Evolutionary conservation across 2,797 vertebrate species (phyloP).

Genomic region (Alosa sapidissima): DNA sequence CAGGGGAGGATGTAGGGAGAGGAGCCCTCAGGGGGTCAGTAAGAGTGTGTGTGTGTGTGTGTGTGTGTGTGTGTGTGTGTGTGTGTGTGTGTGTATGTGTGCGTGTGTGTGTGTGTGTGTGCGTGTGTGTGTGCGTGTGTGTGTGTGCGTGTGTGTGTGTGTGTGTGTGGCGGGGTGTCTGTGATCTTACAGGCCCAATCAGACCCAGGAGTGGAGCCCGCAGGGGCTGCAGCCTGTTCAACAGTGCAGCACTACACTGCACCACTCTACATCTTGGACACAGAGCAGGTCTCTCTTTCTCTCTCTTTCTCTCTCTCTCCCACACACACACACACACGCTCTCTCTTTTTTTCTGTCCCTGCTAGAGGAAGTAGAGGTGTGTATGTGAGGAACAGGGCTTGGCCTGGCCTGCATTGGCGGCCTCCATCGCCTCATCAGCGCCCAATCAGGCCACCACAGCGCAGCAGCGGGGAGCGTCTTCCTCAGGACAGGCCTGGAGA

Average conservation of each 20-base stretch:
- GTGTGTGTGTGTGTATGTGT: constrained; percentile 39
- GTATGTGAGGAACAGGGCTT: background rate
- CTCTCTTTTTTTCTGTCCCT: constrained; percentile 26
- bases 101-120: constrained; percentile 42
- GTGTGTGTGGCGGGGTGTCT: constrained; percentile 47
- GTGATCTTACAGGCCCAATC: constrained; percentile 78
- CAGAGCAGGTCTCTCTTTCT: constrained; percentile 67
- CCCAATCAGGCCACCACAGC: constrained; percentile 73
- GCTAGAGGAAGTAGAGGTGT: background rate
- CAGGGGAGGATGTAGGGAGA: constrained; percentile 74
- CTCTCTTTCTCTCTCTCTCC: constrained; percentile 32
- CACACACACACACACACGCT: constrained; percentile 23
- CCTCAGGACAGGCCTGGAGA: constrained; percentile 61
- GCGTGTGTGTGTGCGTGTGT: constrained; percentile 34
- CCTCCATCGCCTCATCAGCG: constrained; percentile 70
- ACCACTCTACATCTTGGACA: constrained; percentile 76
- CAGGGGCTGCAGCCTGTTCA: constrained; percentile 70
- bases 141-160: constrained; percentile 38
- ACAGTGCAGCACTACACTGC: constrained; percentile 59
- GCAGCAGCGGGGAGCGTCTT: constrained; percentile 74
- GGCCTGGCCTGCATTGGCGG: constrained; percentile 28
- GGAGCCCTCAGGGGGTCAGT: constrained; percentile 64
- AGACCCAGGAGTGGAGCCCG: constrained; percentile 69
- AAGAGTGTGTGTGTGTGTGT: constrained; percentile 42
- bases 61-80: constrained; percentile 32